Percentiles rank a stretch among this genome's conserved stretches.
These are phyloP conservation scores for Pentamera pediparva DNA, from an alignment of 53 echinoderm and acorn worm genomes.

Conservation along the genomic window DNA sequence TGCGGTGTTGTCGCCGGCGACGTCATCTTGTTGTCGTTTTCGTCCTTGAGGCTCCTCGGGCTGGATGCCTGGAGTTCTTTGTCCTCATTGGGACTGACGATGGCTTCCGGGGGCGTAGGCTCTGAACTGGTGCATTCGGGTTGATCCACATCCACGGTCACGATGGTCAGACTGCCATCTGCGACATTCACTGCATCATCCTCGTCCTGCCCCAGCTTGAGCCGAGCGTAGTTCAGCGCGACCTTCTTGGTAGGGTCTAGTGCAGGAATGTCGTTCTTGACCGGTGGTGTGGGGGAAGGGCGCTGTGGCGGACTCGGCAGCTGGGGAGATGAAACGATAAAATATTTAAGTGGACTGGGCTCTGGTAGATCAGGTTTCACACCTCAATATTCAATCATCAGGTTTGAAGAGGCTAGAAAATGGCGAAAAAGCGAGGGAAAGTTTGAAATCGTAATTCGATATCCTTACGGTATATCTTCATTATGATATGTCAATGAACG, in stretches of 20 bases:
- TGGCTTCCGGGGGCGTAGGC: neutral
- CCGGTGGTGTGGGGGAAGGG: neutral
- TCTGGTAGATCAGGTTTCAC: too few relatives aligned
- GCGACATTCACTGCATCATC: constrained; percentile 41
- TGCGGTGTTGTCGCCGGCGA: neutral
- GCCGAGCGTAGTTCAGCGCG: constrained; percentile 73
- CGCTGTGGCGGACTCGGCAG: neutral
- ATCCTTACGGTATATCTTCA: too few relatives aligned
- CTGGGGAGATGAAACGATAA: neutral
- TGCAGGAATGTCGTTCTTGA: neutral
- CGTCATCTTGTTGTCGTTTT: constrained; percentile 44
- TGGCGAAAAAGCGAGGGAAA: too few relatives aligned
- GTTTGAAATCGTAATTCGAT: too few relatives aligned
- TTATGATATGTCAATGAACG: too few relatives aligned
- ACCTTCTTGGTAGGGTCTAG: neutral
- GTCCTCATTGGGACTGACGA: neutral
- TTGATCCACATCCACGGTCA: neutral
- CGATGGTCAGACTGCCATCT: constrained; percentile 13
- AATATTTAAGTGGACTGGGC: neutral
- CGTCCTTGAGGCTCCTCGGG: constrained; percentile 19
- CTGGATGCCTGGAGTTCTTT: neutral
- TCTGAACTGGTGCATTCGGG: neutral
- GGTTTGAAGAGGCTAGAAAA: too few relatives aligned
- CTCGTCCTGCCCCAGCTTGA: constrained; percentile 66
- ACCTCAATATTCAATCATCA: too few relatives aligned